These are phyloP conservation scores for Drosophila ironensis DNA, from an alignment of 1,140 invertebrate genomes.

Conservation along the genomic window DNA sequence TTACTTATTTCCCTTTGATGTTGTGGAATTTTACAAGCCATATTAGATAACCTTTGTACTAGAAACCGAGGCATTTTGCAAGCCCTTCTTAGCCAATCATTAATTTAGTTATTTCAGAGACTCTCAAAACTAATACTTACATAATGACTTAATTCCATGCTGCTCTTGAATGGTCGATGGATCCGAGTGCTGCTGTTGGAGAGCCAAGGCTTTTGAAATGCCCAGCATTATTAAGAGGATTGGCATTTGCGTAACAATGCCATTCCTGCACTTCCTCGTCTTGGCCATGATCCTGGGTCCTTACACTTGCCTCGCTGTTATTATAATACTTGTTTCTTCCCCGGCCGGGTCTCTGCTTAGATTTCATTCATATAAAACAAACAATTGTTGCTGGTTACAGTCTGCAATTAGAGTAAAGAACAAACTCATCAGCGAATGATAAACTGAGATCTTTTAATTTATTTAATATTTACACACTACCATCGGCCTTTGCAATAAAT, in stretches of 20 bases:
- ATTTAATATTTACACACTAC: background rate
- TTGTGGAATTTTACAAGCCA: no score
- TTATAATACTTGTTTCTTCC: background rate
- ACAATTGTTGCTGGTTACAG: no score
- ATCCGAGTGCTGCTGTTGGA: constrained; percentile 32
- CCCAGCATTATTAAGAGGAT: constrained; percentile 26
- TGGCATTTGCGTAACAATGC: constrained; percentile 14
- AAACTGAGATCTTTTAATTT: constrained; percentile 1
- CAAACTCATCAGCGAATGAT: background rate
- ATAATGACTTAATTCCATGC: constrained; percentile 52
- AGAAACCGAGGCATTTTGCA: no score
- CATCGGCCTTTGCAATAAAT: constrained; percentile 19
- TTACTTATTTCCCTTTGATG: no score
- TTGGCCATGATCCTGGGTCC: constrained; percentile 28
- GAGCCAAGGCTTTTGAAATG: constrained; percentile 27
- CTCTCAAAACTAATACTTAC: no score
- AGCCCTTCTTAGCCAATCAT: no score
- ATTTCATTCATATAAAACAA: no score
- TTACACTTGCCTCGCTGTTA: background rate
- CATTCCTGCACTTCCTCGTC: constrained; percentile 11
- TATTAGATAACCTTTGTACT: no score
- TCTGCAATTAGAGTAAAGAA: no score
- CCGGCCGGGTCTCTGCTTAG: background rate
- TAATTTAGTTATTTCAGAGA: no score
- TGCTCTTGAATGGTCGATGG: constrained; percentile 7